Evolutionary conservation across 2,888 invertebrate species (phyloP), one percentile per base, ranked within the genome.

Genomic region (Acleris cristana): DNA sequence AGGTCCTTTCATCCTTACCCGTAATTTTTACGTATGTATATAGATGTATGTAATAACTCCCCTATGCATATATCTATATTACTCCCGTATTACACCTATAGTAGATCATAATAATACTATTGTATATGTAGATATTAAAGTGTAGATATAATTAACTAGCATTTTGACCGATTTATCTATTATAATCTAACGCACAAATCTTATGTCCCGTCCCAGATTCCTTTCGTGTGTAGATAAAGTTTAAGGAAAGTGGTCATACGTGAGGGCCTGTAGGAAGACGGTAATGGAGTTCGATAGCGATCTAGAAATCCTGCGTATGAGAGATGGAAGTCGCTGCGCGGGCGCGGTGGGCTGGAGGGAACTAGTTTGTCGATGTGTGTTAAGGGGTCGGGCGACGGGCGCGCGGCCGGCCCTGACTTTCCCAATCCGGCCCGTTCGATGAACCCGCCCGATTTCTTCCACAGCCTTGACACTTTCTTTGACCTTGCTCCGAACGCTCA

Each of bases 401-500:
- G 78, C 78, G 16, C 18, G 45, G 72, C 81, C 82, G 74, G 74
- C 85, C 89, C 84, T 85, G 87, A 90, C 92, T 92, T 92, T 92
- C 92, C 85, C 88, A 87, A 86, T 82, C 84, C 82, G 80, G 82
- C 77, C 75, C 81, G 90, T 81, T 74, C 90, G 78, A 87, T 89
- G 91, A 91, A 86, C 92, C 82, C 86, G 76, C 75, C 85, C 84
- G 90, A 90, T 91, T 92, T 90, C 92, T 89, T 89, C 86, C 84
- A 83, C 84, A 92, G 80, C 92, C 92, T 92, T 92, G 92, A 92
- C 91, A 92, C 90, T 91, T 92, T 92, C 90, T 91, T 83, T 89
- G 85, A 88, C 90, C 92, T 91, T 92, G 89, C 82, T 76, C 69
- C 72, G 70, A 67, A 74, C 74, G 65, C 76, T 82, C 81, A 79